A percentile compares a stretch with the other conserved stretches of the same genome.
phyloP scores from a whole-genome alignment of 2,113 vertebrate species.

The Mustela lutreola region DNA sequence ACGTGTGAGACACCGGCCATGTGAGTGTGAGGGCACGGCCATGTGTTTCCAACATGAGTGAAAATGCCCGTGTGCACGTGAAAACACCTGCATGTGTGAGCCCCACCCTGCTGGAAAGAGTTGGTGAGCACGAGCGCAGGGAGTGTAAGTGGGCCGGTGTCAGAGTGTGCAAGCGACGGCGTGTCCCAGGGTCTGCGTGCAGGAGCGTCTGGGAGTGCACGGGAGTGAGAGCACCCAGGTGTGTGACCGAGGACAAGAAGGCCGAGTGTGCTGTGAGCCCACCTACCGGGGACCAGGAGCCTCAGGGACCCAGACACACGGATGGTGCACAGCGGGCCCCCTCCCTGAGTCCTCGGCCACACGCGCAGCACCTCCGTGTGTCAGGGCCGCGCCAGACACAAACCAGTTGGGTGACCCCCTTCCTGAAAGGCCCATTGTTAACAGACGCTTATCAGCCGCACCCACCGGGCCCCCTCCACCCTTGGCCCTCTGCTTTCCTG shows the following conservation, averaged over 20 bases:
- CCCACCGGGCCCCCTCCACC: background rate
- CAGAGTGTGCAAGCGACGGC: too few species aligned
- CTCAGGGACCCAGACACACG: background rate
- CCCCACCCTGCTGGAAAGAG: too few species aligned
- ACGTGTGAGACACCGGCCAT: background rate
- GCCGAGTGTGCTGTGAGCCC: background rate
- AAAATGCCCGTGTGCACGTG: background rate
- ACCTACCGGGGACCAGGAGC: background rate
- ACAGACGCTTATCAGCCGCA: background rate
- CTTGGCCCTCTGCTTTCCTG: background rate
- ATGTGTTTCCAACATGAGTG: background rate
- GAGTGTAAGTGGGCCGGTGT: too few species aligned
- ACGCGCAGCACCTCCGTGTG: background rate
- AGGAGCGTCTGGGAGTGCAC: too few species aligned
- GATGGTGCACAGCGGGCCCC: background rate
- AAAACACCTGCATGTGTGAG: too few species aligned
- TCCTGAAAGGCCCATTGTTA: slow-evolving; percentile 76
- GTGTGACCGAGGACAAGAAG: background rate
- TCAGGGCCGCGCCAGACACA: slow-evolving; percentile 49
- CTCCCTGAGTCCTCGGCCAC: background rate
- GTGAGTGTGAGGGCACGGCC: background rate
- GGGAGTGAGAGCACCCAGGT: too few species aligned
- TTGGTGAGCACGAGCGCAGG: too few species aligned
- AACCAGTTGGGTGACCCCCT: slow-evolving; percentile 78
- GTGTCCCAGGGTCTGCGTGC: too few species aligned